Evolutionary conservation across 2,888 invertebrate genomes (phyloP).

Genomic region (Leucophenga maculata): DNA sequence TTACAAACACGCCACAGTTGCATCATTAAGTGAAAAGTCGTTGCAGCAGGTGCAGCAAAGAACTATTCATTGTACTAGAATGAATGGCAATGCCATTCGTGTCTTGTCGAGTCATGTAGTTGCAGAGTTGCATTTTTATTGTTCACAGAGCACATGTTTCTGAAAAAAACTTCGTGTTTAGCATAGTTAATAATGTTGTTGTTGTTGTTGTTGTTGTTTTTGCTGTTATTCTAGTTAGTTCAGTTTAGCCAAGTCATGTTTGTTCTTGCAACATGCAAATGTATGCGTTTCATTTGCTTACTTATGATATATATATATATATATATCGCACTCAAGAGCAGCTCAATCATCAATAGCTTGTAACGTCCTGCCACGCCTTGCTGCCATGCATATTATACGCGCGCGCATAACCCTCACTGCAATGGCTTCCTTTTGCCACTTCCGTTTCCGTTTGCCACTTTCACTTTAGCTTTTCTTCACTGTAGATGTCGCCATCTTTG

Average conservation of each 20-base stretch:
- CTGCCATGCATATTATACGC: too few species aligned
- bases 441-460: slow-evolving; percentile 15
- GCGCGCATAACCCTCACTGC: neutral
- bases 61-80: neutral
- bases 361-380: too few species aligned
- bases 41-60: slow-evolving; percentile 11
- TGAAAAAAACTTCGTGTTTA: too few species aligned
- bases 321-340: too few species aligned
- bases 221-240: neutral
- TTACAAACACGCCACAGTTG: slow-evolving; percentile 64
- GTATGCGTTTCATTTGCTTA: too few species aligned
- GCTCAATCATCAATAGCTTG: too few species aligned
- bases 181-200: too few species aligned
- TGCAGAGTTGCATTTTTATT: neutral
- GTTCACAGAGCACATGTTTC: too few species aligned
- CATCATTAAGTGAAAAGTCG: slow-evolving; percentile 61
- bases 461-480: neutral
- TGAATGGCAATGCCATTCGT: neutral
- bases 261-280: neutral
- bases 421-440: neutral
- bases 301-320: too few species aligned
- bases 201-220: neutral
- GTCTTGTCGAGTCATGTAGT: neutral
- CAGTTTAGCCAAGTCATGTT: neutral
- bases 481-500: neutral